A percentile compares a stretch with the other conserved stretches of the same genome.
These are phyloP conservation scores for Misgurnus anguillicaudatus DNA, from an alignment of 2,113 vertebrate genomes.

Conservation along the genomic window DNA sequence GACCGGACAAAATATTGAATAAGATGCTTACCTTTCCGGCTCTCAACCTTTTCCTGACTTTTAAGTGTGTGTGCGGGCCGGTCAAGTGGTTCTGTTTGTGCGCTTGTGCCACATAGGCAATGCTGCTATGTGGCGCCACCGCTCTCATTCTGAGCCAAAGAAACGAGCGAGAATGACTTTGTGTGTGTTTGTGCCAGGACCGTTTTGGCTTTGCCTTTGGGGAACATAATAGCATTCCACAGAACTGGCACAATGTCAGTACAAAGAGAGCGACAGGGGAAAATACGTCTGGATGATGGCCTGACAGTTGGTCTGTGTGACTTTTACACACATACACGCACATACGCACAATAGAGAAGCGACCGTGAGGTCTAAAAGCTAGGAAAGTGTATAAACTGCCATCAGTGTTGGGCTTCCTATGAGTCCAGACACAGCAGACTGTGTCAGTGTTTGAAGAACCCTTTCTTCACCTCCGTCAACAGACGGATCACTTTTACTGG, in stretches of 20 bases:
- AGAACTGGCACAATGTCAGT: slow-evolving; percentile 40
- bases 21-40: neutral
- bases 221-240: slow-evolving; percentile 49
- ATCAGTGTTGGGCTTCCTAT: slow-evolving; percentile 14
- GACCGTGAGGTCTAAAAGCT: neutral
- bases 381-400: slow-evolving; percentile 44
- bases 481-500: slow-evolving; percentile 52
- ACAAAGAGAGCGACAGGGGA: slow-evolving; percentile 20
- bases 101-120: slow-evolving; percentile 11
- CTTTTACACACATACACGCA: slow-evolving; percentile 6
- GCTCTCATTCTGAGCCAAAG: slow-evolving; percentile 6
- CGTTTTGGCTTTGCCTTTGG: slow-evolving; percentile 32
- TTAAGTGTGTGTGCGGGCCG: neutral
- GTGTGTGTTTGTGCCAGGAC: slow-evolving; percentile 35
- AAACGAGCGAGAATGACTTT: slow-evolving; percentile 31
- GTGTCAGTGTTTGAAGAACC: slow-evolving; percentile 2
- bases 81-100: slow-evolving; percentile 16
- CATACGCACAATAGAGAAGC: slow-evolving; percentile 25
- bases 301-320: slow-evolving; percentile 35
- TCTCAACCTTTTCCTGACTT: neutral
- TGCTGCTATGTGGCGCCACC: slow-evolving; percentile 36
- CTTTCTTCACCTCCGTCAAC: slow-evolving; percentile 38
- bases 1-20: neutral
- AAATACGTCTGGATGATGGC: slow-evolving; percentile 27
- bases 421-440: slow-evolving; percentile 41